Percentiles rank a stretch among this genome's conserved stretches.
phyloP scores from a whole-genome alignment of 2,888 invertebrate species.

The Synanthedon formicaeformis region DNA sequence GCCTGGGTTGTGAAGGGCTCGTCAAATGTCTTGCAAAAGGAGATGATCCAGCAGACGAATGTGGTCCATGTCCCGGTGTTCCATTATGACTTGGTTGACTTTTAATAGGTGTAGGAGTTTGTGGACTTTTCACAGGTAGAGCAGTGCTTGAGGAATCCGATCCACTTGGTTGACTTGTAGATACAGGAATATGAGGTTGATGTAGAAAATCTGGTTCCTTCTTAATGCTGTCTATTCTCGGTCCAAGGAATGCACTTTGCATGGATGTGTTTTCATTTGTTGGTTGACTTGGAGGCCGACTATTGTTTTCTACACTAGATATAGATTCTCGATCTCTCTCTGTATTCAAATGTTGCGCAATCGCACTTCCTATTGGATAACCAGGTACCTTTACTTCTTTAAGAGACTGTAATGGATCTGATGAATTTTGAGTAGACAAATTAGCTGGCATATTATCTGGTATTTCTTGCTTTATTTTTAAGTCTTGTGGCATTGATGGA shows the following conservation, averaged over 20 bases:
- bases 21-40: constrained; percentile 63
- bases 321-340: constrained; percentile 63
- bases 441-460: constrained; percentile 64
- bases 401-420: constrained; percentile 81
- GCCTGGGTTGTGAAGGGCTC: constrained; percentile 60
- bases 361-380: constrained; percentile 71
- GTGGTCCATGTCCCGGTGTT: constrained; percentile 44
- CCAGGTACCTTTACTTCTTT: constrained; percentile 86
- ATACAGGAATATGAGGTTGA: constrained; percentile 62
- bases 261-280: constrained; percentile 59
- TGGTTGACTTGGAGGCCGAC: constrained; percentile 61
- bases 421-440: constrained; percentile 60
- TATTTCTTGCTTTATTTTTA: constrained; percentile 68
- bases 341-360: constrained; percentile 58
- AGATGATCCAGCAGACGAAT: constrained; percentile 55
- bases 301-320: constrained; percentile 59
- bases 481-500: constrained; percentile 60
- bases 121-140: constrained; percentile 70
- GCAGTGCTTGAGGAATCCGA: constrained; percentile 59
- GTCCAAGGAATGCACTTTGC: constrained; percentile 72
- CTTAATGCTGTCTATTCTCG: constrained; percentile 78
- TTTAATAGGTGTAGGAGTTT: constrained; percentile 66
- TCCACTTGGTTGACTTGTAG: constrained; percentile 53
- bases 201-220: constrained; percentile 77
- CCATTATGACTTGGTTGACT: constrained; percentile 57